phyloP scores from a whole-genome alignment of 2,888 invertebrate species.

The Colostygia pectinataria region DNA sequence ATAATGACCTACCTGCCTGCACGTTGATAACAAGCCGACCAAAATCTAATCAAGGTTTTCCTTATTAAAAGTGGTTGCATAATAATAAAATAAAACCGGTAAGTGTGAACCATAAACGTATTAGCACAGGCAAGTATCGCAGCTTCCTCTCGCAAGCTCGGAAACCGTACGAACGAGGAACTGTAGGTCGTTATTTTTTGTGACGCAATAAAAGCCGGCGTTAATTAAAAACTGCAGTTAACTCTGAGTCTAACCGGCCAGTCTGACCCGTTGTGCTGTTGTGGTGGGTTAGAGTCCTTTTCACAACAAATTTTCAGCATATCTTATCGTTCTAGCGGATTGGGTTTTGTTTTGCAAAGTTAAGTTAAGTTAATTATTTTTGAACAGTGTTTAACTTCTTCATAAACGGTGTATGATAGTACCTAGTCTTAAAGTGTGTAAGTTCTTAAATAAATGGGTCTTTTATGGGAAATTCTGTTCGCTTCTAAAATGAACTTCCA shows the following conservation, averaged over 20 bases:
- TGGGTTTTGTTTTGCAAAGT: too few relatives aligned
- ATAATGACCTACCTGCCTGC: neutral
- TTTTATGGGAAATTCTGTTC: too few relatives aligned
- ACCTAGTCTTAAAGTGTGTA: too few relatives aligned
- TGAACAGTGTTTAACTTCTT: too few relatives aligned
- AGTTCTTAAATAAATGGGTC: too few relatives aligned
- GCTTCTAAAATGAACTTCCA: too few relatives aligned
- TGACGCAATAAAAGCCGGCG: constrained; percentile 54
- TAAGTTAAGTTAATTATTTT: too few relatives aligned
- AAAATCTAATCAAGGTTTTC: constrained; percentile 20
- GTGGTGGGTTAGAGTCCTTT: constrained; percentile 25
- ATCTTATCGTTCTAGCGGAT: too few relatives aligned
- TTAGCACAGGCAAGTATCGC: constrained; percentile 30
- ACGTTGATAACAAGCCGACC: constrained; percentile 6
- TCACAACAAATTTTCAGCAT: constrained; percentile 21
- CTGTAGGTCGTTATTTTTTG: constrained; percentile 55
- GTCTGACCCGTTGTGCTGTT: constrained; percentile 21
- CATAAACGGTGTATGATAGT: too few relatives aligned
- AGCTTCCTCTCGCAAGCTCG: constrained; percentile 33
- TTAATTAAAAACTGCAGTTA: constrained; percentile 71
- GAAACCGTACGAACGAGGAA: constrained; percentile 55
- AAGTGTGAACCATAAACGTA: constrained; percentile 26
- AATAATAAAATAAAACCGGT: constrained; percentile 22
- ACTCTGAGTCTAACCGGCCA: constrained; percentile 40
- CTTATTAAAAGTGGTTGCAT: constrained; percentile 6